Conservation (phyloP, 2,113 vertebrate species). For the Menidia beryllina region DNA sequence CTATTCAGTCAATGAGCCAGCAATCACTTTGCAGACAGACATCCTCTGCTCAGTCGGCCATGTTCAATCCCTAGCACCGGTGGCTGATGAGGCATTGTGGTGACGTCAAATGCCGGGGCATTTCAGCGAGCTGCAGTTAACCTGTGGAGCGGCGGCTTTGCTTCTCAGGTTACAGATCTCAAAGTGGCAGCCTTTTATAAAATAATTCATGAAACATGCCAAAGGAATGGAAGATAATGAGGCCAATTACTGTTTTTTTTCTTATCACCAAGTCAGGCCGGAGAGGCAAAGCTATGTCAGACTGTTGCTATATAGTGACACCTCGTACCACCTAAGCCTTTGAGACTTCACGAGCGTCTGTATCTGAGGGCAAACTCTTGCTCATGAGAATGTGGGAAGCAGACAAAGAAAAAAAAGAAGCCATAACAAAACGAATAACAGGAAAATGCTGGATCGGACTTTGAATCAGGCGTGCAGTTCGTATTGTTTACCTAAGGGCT, state of each 20-base stretch:
- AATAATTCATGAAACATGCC: slow-evolving; percentile 76
- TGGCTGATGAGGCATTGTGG: slow-evolving; percentile 79
- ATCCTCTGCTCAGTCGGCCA: slow-evolving; percentile 76
- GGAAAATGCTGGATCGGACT: slow-evolving; percentile 16
- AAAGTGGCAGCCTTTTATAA: slow-evolving; percentile 67
- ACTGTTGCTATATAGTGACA: slow-evolving; percentile 69
- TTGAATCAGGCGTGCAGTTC: slow-evolving; percentile 13
- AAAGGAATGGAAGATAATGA: slow-evolving; percentile 77
- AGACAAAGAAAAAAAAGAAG: slow-evolving; percentile 18
- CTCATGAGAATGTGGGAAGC: slow-evolving; percentile 24
- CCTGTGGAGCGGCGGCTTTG: slow-evolving; percentile 63
- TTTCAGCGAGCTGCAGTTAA: slow-evolving; percentile 71
- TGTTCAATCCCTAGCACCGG: slow-evolving; percentile 76
- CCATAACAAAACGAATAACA: slow-evolving; percentile 42
- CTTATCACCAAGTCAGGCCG: slow-evolving; percentile 50
- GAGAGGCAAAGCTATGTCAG: slow-evolving; percentile 68
- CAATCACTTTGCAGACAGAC: slow-evolving; percentile 81
- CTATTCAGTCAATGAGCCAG: slow-evolving; percentile 76
- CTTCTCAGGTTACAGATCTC: slow-evolving; percentile 71
- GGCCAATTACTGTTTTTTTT: slow-evolving; percentile 74
- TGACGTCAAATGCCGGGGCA: slow-evolving; percentile 70
- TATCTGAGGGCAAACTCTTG: slow-evolving; percentile 49
- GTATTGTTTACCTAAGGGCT: slow-evolving; percentile 21
- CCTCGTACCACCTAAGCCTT: slow-evolving; percentile 59
- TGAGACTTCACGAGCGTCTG: slow-evolving; percentile 54